These are phyloP conservation scores for Onthophagus sagittarius DNA, from an alignment of 2,888 invertebrate species.

Conservation along the genomic window DNA sequence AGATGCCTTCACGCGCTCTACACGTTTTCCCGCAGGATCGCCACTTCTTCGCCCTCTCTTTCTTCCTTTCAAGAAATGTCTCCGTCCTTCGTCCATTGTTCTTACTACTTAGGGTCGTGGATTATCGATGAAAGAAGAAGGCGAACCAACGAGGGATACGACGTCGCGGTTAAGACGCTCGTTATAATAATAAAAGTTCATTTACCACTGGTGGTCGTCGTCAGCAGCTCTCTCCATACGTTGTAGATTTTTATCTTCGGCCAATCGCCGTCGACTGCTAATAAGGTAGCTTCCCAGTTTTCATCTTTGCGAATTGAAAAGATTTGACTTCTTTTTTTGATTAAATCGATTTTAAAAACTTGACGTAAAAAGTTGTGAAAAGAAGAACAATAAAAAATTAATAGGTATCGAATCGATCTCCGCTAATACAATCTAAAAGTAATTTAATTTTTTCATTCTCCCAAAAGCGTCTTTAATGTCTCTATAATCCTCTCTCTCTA, in stretches of 20 bases:
- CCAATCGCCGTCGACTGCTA: conserved; percentile 19
- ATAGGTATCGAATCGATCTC: neutral
- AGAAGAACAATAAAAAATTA: neutral
- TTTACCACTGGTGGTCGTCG: conserved; percentile 20
- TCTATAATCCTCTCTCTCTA: neutral
- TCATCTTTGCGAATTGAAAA: conserved; percentile 1
- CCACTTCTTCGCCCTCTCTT: conserved; percentile 15
- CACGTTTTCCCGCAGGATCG: conserved; percentile 32
- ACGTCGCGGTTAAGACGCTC: neutral
- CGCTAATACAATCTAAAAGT: neutral
- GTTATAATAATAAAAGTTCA: conserved; percentile 21
- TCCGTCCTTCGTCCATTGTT: neutral
- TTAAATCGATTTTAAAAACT: neutral
- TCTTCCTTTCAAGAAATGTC: neutral
- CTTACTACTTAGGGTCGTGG: neutral
- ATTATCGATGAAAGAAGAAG: neutral
- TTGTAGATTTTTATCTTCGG: conserved; percentile 25
- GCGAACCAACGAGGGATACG: conserved; percentile 3
- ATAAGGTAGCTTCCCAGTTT: conserved; percentile 2
- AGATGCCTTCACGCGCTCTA: conserved; percentile 37
- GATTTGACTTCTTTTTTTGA: conserved; percentile 1
- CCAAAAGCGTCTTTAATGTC: neutral
- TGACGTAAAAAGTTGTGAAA: neutral
- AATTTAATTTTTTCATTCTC: neutral
- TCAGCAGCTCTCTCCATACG: conserved; percentile 19